Evolutionary conservation across 1,140 invertebrate genomes (phyloP).

Genomic region (Drosophila tristis): DNA sequence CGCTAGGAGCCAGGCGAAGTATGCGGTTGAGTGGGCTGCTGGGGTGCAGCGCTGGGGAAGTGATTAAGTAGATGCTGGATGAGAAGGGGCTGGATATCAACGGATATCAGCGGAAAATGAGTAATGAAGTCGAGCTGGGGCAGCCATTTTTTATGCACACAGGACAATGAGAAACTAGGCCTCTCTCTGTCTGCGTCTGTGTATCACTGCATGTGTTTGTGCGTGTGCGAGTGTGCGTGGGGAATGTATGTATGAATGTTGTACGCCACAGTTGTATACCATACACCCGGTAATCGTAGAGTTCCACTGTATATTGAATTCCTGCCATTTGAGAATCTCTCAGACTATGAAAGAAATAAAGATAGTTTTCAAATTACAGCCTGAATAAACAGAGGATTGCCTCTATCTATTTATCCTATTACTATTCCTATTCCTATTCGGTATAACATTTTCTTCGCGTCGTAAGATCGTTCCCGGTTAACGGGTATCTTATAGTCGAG

Average conservation of each 20-base stretch:
- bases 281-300: too few relatives aligned
- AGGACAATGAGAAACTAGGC: slow-evolving; percentile 75
- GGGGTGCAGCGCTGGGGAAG: slow-evolving; percentile 32
- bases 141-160: slow-evolving; percentile 56
- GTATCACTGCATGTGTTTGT: slow-evolving; percentile 1
- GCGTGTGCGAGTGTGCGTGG: slow-evolving; percentile 32
- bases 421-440: too few relatives aligned
- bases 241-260: too few relatives aligned
- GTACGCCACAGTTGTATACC: slow-evolving; percentile 35
- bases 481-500: slow-evolving; percentile 5
- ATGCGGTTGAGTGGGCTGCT: background rate
- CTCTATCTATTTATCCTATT: too few relatives aligned
- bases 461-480: too few relatives aligned
- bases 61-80: slow-evolving; percentile 62
- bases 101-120: slow-evolving; percentile 81
- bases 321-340: too few relatives aligned
- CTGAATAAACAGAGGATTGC: too few relatives aligned
- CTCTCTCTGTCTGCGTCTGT: slow-evolving; percentile 17
- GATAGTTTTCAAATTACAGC: too few relatives aligned
- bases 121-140: slow-evolving; percentile 74
- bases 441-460: too few relatives aligned
- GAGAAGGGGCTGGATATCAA: slow-evolving; percentile 53
- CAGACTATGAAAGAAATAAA: too few relatives aligned
- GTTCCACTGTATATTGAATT: too few relatives aligned
- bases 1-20: slow-evolving; percentile 35